These are phyloP conservation scores for Tricholaema leucomelas DNA, from an alignment of 2,113 vertebrate genomes.

Conservation along the genomic window DNA sequence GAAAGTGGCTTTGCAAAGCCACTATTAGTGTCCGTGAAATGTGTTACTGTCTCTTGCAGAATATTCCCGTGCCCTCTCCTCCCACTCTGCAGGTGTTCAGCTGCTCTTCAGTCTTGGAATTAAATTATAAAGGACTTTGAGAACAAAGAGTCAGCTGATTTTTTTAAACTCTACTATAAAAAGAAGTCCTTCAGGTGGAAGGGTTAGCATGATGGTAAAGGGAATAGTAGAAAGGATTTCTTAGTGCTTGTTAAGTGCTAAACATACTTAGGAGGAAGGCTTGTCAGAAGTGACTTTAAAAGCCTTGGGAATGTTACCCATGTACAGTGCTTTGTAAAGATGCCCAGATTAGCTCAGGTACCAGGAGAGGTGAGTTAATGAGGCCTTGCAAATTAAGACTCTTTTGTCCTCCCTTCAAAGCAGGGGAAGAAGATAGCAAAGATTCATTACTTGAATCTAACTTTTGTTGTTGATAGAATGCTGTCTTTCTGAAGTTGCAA, in stretches of 20 bases:
- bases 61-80: not conserved
- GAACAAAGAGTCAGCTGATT: not conserved
- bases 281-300: not conserved
- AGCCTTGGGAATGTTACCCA: not conserved
- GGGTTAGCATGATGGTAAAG: not conserved
- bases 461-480: not conserved
- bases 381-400: not conserved
- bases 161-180: too few species aligned
- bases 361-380: not conserved
- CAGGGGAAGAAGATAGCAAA: not conserved
- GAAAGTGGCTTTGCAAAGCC: not conserved
- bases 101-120: not conserved
- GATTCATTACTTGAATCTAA: not conserved
- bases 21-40: accelerated
- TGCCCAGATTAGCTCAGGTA: not conserved
- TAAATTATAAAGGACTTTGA: not conserved
- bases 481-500: not conserved
- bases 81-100: not conserved
- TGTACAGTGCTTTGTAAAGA: not conserved
- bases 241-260: not conserved
- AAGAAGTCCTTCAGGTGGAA: not conserved
- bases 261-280: not conserved
- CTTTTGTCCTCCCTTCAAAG: not conserved
- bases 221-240: not conserved
- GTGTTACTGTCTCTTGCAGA: not conserved